Evolutionary conservation across 2,888 invertebrate genomes (phyloP).

Genomic region (Epistrophe grossulariae): DNA sequence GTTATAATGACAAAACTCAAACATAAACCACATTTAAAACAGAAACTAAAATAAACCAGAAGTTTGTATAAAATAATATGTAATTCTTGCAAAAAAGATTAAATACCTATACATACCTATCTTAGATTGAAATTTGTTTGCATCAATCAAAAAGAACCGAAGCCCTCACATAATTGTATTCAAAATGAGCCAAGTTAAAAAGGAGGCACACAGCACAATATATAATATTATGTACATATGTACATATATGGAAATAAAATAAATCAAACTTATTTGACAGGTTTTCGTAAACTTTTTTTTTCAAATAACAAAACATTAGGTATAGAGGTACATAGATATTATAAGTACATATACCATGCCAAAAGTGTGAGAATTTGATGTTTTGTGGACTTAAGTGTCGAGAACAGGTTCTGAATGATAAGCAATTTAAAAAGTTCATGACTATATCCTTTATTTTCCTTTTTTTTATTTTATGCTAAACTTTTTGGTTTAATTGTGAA

Average conservation of each 20-base stretch:
- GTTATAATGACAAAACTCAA: too few species aligned
- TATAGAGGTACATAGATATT: too few species aligned
- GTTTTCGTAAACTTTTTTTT: background rate
- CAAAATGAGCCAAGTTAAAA: background rate
- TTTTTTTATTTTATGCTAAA: background rate
- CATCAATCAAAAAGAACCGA: background rate
- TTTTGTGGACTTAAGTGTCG: background rate
- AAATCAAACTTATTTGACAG: constrained; percentile 15
- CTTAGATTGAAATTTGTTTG: background rate
- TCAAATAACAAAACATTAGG: too few species aligned
- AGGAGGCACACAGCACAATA: background rate
- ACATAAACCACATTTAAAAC: too few species aligned
- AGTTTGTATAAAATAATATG: background rate
- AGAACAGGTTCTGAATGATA: constrained; percentile 5
- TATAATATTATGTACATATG: background rate
- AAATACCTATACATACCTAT: background rate
- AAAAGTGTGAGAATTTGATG: background rate
- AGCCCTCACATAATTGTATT: background rate
- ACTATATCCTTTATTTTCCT: background rate
- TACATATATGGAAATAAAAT: background rate
- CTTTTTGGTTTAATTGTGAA: background rate
- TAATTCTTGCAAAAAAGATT: background rate
- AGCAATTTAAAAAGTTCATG: background rate
- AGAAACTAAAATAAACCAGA: too few species aligned
- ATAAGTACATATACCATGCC: background rate